Conservation (phyloP, 2,113 vertebrate genomes). For the Cygnus buccinator region DNA sequence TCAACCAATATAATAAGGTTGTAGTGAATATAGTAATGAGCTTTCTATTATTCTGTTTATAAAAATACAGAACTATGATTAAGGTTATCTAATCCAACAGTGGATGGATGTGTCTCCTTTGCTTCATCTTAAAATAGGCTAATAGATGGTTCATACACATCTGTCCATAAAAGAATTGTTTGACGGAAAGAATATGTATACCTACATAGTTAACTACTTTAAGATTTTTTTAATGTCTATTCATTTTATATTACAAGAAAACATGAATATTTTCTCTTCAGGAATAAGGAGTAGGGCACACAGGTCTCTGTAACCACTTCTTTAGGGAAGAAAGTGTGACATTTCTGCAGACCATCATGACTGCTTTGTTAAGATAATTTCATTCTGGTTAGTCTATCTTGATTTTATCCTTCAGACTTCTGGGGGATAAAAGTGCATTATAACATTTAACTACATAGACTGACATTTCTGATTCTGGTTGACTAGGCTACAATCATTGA, state of each 20-base stretch:
- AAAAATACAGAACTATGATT: neutral
- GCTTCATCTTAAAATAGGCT: neutral
- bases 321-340: neutral
- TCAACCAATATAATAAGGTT: neutral
- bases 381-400: neutral
- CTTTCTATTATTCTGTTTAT: neutral
- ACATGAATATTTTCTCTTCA: neutral
- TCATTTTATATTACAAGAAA: neutral
- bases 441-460: neutral
- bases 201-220: neutral
- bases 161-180: neutral
- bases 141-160: fast-evolving
- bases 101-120: neutral
- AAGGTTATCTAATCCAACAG: neutral
- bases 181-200: neutral
- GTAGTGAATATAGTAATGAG: neutral
- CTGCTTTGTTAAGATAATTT: neutral
- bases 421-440: neutral
- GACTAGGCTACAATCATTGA: neutral
- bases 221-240: neutral
- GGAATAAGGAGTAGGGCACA: neutral
- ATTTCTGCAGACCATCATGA: neutral
- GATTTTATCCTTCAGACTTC: neutral
- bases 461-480: neutral
- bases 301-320: neutral